A percentile compares a stretch with the other conserved stretches of the same genome.
These are phyloP conservation scores for Microplitis manilae DNA, from an alignment of 2,888 invertebrate genomes.

Conservation along the genomic window DNA sequence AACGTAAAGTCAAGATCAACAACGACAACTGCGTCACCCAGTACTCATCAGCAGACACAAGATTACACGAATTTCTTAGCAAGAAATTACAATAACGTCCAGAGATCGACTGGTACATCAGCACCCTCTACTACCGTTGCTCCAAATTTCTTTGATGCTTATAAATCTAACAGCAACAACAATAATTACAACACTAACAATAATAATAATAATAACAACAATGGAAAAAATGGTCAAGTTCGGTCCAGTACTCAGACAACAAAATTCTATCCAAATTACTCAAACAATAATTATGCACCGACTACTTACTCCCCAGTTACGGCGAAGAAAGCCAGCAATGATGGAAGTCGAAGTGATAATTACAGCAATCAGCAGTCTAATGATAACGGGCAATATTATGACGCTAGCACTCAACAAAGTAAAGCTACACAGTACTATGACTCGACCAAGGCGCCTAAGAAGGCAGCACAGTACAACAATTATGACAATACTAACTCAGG, in stretches of 20 bases:
- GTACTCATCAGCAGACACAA: slow-evolving; percentile 56
- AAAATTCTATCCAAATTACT: slow-evolving; percentile 67
- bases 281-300: slow-evolving; percentile 72
- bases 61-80: slow-evolving; percentile 63
- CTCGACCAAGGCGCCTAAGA: slow-evolving; percentile 63
- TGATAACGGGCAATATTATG: slow-evolving; percentile 58
- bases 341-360: slow-evolving; percentile 36
- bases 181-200: slow-evolving; percentile 44
- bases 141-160: slow-evolving; percentile 57
- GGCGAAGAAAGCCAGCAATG: slow-evolving; percentile 54
- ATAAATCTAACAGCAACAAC: slow-evolving; percentile 40
- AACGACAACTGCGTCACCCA: slow-evolving; percentile 61
- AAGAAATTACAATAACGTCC: slow-evolving; percentile 65
- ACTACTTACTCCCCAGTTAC: slow-evolving; percentile 71
- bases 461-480: slow-evolving; percentile 62
- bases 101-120: slow-evolving; percentile 56
- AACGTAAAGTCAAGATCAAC: slow-evolving; percentile 53
- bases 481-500: slow-evolving; percentile 57
- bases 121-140: slow-evolving; percentile 59
- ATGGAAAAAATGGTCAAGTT: slow-evolving; percentile 34
- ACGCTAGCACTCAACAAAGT: slow-evolving; percentile 51
- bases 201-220: slow-evolving; percentile 45
- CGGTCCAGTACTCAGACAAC: slow-evolving; percentile 47
- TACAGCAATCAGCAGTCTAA: slow-evolving; percentile 41
- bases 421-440: slow-evolving; percentile 60